Percentiles rank a stretch among this genome's conserved stretches.
Conservation (phyloP, 2,888 invertebrate species). For the Corythucha ciliata region DNA sequence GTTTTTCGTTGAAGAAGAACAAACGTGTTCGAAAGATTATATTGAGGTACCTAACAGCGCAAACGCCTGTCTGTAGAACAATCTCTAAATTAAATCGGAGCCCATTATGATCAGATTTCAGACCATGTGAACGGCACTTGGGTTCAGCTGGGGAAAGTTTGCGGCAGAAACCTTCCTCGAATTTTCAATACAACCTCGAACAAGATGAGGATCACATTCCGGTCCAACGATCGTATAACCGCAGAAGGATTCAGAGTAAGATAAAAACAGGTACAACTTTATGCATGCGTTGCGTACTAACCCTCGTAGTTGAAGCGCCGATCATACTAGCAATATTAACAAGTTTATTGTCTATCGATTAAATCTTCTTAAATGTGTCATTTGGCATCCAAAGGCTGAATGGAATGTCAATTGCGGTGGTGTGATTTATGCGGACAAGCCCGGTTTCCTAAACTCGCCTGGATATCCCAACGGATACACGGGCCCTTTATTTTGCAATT, state of each 20-base stretch:
- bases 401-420: constrained; percentile 67
- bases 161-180: constrained; percentile 56
- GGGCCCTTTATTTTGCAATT: constrained; percentile 52
- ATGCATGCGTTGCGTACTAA: background rate
- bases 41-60: constrained; percentile 47
- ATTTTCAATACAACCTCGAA: constrained; percentile 53
- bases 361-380: background rate
- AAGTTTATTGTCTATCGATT: background rate
- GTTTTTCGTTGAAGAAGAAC: constrained; percentile 62
- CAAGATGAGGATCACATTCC: constrained; percentile 60
- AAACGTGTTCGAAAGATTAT: constrained; percentile 65
- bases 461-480: constrained; percentile 60
- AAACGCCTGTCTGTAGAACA: too few species aligned
- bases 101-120: constrained; percentile 48
- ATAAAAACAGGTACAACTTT: background rate
- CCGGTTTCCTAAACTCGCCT: constrained; percentile 53
- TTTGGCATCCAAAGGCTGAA: constrained; percentile 41
- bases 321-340: background rate
- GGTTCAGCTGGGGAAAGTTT: constrained; percentile 48
- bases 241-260: constrained; percentile 62
- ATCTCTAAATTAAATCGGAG: too few species aligned
- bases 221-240: constrained; percentile 53
- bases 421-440: constrained; percentile 46
- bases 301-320: background rate
- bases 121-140: constrained; percentile 50